Evolutionary conservation across 2,113 vertebrate species (phyloP), one percentile per base, ranked within the genome.

Genomic region (Lamprotornis superbus): DNA sequence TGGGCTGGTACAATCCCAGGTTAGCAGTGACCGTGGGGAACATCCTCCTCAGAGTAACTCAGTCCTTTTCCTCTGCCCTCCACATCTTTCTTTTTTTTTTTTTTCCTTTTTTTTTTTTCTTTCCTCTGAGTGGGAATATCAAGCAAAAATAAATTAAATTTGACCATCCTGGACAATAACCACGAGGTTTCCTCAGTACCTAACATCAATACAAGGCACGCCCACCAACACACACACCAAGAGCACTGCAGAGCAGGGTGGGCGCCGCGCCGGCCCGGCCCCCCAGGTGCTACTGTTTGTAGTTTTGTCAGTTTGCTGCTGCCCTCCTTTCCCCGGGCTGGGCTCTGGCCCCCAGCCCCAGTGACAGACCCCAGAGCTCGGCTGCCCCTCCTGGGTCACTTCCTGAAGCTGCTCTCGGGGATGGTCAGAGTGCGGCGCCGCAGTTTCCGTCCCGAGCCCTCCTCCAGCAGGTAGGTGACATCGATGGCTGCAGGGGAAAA

Each of bases 401-500:
- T 99, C 95, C 99, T 98, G 98, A 98, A 98, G 96, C 98, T 98
- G 93, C 98, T 98, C 95, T 99, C 99, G 0, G 98, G 98, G 39
- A 99, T 98, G 93, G 97, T 98, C 15, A 99, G 98, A 0, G 99
- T 99, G 94, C 99, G 98, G n/a, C 98, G 98, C 91, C 99, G 98
- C 63, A 99, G 97, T 71, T 98, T 98, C 46, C 99, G 97, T 27
- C 99, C 99, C 0, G 99, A 99, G 8, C 99, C 99, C 95, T 99
- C 99, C 97, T 99, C 99, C 79, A 99, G 98, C 96, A 99, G 97
- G 95, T 99, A 99, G 12, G 99, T 99, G 98, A 99, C 99, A n/a
- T 99, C 99, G 31, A 99, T 99, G 91, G 98, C 99, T 99, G 98
- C 91, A 95, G 42, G 77, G 21, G 5, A 1, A 1, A 2, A 6